A percentile compares a stretch with the other conserved stretches of the same genome.
phyloP scores from a whole-genome alignment of 2,888 invertebrate genomes.

The Agrotis exclamationis region DNA sequence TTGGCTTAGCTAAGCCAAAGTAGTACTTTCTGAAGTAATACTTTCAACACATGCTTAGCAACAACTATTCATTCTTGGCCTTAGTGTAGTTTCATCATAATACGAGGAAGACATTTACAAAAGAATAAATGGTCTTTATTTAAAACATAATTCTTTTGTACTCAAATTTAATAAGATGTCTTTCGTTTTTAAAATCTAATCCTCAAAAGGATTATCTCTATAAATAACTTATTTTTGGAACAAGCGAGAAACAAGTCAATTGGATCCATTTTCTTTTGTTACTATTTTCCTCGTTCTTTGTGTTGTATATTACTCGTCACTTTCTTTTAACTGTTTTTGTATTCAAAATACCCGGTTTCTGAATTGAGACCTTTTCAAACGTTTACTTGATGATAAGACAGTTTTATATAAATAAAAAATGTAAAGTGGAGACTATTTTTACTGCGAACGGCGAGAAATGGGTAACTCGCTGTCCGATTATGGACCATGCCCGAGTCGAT shows the following conservation, averaged over 20 bases:
- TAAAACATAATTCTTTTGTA: constrained; percentile 16
- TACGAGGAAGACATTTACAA: constrained; percentile 29
- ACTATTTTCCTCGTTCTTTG: constrained; percentile 13
- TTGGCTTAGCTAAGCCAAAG: no score
- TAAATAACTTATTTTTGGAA: constrained; percentile 19
- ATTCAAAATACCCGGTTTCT: no score
- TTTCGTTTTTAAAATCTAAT: constrained; percentile 44
- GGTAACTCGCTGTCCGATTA: no score
- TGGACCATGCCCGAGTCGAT: no score
- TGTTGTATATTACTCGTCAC: neutral
- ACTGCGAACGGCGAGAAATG: no score
- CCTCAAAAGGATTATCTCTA: constrained; percentile 46
- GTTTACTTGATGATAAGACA: no score
- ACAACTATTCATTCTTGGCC: no score
- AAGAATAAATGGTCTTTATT: constrained; percentile 27
- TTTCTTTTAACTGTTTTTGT: neutral
- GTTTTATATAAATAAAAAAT: no score
- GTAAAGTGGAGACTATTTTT: no score
- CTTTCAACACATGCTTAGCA: no score
- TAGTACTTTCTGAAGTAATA: no score
- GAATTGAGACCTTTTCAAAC: no score
- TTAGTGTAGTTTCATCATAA: constrained; percentile 32
- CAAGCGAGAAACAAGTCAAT: constrained; percentile 18
- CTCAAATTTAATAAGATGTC: constrained; percentile 9
- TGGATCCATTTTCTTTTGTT: constrained; percentile 22